Conservation (phyloP, 2,113 vertebrate species). For the Percina caprodes region DNA sequence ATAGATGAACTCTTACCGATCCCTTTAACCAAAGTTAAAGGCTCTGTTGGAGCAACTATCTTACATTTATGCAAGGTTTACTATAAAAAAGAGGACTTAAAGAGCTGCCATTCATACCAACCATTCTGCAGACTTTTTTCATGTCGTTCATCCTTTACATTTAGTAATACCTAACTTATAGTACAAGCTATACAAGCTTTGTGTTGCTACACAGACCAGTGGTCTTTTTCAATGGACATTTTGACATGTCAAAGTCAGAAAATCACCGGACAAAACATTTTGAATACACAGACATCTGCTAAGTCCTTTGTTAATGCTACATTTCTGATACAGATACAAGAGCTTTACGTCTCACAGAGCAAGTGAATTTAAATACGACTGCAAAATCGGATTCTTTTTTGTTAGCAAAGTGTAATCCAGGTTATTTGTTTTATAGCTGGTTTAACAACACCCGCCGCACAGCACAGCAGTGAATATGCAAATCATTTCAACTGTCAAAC, state of each 20-base stretch:
- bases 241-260: too few relatives aligned
- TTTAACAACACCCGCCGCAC: not conserved
- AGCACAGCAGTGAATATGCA: not conserved
- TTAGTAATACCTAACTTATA: too few relatives aligned
- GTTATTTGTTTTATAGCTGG: not conserved
- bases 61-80: too few relatives aligned
- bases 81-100: too few relatives aligned
- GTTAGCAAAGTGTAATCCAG: not conserved
- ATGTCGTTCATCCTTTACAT: too few relatives aligned
- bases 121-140: too few relatives aligned
- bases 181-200: too few relatives aligned
- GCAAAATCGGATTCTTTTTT: not conserved
- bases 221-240: too few relatives aligned
- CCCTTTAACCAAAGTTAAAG: too few relatives aligned
- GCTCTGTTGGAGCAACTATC: too few relatives aligned
- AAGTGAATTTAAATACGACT: not conserved
- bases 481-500: not conserved
- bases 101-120: too few relatives aligned
- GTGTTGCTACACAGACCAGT: too few relatives aligned
- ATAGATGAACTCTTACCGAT: not conserved
- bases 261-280: not conserved
- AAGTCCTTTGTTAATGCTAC: not conserved
- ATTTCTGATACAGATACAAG: not conserved
- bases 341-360: not conserved
- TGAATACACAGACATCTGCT: not conserved